Evolutionary conservation across 1,140 invertebrate genomes (phyloP).

Genomic region (Formica selysi): DNA sequence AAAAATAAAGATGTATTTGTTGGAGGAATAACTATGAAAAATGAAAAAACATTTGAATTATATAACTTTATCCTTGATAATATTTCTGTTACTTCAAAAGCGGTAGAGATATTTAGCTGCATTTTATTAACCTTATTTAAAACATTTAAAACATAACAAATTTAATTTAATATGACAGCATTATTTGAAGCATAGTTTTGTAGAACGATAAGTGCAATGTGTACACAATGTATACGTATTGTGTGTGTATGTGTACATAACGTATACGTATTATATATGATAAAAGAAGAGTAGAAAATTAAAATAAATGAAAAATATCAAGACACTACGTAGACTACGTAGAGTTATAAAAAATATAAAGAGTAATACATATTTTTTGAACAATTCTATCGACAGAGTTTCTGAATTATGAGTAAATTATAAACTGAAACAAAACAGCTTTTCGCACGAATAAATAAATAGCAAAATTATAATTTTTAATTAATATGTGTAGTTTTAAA

Average conservation of each 20-base stretch:
- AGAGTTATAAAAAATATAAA: neutral
- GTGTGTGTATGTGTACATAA: too few relatives aligned
- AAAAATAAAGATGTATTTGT: neutral
- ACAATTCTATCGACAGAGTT: too few relatives aligned
- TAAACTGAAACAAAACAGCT: neutral
- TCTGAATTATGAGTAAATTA: neutral
- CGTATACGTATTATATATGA: too few relatives aligned
- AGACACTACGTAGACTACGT: neutral
- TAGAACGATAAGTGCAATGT: neutral
- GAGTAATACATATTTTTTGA: neutral
- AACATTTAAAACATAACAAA: neutral
- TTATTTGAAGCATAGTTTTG: neutral
- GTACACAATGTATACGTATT: too few relatives aligned
- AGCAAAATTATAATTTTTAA: neutral
- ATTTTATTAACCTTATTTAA: neutral
- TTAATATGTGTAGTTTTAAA: neutral
- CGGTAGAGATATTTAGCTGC: neutral
- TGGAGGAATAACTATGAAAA: neutral
- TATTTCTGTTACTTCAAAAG: neutral
- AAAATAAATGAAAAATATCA: neutral
- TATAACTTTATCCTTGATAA: neutral
- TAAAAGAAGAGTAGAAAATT: neutral
- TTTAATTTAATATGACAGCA: neutral
- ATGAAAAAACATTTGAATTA: neutral
- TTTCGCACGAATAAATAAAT: neutral